Evolutionary conservation across 2,797 vertebrate genomes (phyloP), one percentile per base, ranked within the genome.

Genomic region (Pygocentrus nattereri): DNA sequence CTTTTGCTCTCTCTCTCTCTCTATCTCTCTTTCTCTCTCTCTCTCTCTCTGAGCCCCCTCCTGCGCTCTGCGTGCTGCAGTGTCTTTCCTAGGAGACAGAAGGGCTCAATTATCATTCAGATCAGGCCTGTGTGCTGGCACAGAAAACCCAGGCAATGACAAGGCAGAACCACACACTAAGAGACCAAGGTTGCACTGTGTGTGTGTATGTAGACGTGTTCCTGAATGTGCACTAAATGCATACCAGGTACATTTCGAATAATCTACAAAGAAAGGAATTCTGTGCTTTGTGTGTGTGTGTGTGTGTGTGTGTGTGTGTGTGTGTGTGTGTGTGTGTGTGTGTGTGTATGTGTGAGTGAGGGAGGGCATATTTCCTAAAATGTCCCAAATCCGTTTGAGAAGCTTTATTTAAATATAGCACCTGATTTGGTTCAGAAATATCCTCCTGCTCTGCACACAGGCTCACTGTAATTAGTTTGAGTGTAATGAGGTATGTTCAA

Each of bases 351-450:
- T 56, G 71, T 59, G 58, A 86, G 65, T 34, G 41, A 74, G 59
- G 88, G 87, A 82, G 38, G 52, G 58, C 41, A 52, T 82, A 77
- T 77, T 85, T 61, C 82, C 25, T 19, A 79, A 44, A 79, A 69
- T 30, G 7, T 73, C 41, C 86, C 44, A 84, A 82, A 78, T 84
- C 71, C 68, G 64, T 90, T 85, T 69, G 87, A 82, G 88, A 90
- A 91, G 82, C 76, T 92, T 70, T 50, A 73, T 88, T 92, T 91
- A 93, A 94, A 93, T 90, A 91, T 93, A 93, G 93, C 93, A 94
- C 92, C 93, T 86, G 85, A 85, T 83, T 76, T 82, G 88, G 89
- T 79, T 81, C 44, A 54, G 69, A 83, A 84, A 74, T 59, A 74
- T 89, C 87, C 88, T 83, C 90, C 88, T 88, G 85, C 58, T 80